phyloP scores from a whole-genome alignment of 1,140 invertebrate genomes.

The Rhagoletis zephyria region DNA sequence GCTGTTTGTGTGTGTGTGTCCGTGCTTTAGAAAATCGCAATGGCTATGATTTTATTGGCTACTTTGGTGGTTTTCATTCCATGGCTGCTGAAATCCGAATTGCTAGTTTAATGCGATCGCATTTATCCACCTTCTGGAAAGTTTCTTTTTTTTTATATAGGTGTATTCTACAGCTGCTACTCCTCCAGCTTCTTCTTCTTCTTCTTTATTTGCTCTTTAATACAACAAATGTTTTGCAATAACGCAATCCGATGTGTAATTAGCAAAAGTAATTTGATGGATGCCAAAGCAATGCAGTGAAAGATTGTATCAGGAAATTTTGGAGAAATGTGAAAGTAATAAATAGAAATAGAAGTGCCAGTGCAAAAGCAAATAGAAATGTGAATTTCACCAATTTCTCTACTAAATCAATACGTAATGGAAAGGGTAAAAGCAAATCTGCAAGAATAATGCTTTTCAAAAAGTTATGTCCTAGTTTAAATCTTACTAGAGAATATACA shows the following conservation, averaged over 20 bases:
- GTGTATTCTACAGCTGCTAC: not conserved
- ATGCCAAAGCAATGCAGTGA: conserved; percentile 38
- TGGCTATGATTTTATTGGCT: conserved; percentile 47
- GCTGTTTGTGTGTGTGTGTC: not conserved
- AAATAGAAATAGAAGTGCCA: not conserved
- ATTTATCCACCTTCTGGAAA: not conserved
- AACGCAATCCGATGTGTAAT: conserved; percentile 31
- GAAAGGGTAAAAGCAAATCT: no score
- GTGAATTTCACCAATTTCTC: no score
- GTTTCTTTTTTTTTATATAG: not conserved
- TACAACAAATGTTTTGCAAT: conserved; percentile 18
- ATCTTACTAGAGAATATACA: no score
- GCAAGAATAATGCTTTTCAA: no score
- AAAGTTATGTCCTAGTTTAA: no score
- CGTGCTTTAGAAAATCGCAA: not conserved
- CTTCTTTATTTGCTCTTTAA: not conserved
- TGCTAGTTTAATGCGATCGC: conserved; percentile 27
- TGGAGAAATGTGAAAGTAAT: not conserved
- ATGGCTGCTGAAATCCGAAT: not conserved
- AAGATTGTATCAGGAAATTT: not conserved
- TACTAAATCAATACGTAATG: no score
- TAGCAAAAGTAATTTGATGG: conserved; percentile 45
- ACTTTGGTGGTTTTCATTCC: conserved; percentile 31
- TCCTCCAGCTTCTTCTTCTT: not conserved
- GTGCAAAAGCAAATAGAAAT: no score